Conservation (phyloP, 1,140 invertebrate species). For the Drepana arcuata region DNA sequence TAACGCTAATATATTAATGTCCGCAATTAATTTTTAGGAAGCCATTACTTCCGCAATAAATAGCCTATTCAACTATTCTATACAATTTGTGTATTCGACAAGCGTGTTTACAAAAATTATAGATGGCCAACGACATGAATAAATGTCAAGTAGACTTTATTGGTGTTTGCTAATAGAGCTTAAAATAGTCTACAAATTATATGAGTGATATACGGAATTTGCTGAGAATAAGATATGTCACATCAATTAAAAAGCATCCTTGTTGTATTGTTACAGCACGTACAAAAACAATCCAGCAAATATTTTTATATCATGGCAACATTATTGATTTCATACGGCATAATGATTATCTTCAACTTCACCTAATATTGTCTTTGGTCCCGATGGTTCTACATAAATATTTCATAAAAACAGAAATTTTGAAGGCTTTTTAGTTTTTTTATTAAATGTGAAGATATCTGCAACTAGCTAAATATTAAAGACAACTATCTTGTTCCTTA, state of each 20-base stretch:
- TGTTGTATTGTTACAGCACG: slow-evolving; percentile 31
- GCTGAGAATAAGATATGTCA: too few species aligned
- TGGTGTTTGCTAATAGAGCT: slow-evolving; percentile 23
- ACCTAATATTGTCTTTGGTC: too few species aligned
- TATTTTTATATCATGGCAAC: slow-evolving; percentile 56
- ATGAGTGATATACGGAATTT: too few species aligned
- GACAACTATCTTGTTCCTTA: too few species aligned
- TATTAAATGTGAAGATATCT: too few species aligned
- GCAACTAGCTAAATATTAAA: too few species aligned
- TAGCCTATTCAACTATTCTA: slow-evolving; percentile 64
- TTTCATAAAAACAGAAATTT: too few species aligned
- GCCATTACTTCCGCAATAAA: slow-evolving; percentile 73
- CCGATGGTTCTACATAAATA: too few species aligned
- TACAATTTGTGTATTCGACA: slow-evolving; percentile 68
- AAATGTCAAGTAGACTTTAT: slow-evolving; percentile 27
- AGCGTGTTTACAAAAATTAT: slow-evolving; percentile 73
- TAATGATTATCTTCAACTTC: too few species aligned
- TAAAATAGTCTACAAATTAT: slow-evolving; percentile 36
- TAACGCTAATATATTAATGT: slow-evolving; percentile 38
- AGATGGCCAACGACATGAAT: not conserved
- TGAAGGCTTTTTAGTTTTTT: too few species aligned
- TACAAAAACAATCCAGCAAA: slow-evolving; percentile 35
- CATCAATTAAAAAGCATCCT: slow-evolving; percentile 48
- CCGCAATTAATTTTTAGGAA: slow-evolving; percentile 70
- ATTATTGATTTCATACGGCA: slow-evolving; percentile 56